These are phyloP conservation scores for Marronus borbonicus DNA, from an alignment of 2,888 invertebrate species.

Conservation along the genomic window DNA sequence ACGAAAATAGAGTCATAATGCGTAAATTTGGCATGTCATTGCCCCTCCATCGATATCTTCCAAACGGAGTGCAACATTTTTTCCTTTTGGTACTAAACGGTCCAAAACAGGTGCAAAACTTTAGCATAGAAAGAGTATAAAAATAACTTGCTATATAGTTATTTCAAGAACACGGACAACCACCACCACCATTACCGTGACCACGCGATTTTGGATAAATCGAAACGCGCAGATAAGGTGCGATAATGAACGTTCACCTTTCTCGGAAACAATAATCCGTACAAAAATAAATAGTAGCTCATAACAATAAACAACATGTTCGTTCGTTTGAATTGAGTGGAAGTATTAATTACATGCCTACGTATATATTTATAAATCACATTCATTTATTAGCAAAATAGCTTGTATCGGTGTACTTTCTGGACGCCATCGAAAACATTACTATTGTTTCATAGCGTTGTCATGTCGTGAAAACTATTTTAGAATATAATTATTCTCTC, in stretches of 20 bases:
- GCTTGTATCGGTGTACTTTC: not conserved
- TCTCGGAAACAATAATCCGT: slow-evolving; percentile 18
- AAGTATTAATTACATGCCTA: not conserved
- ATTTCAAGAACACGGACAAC: not conserved
- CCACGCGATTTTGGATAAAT: not conserved
- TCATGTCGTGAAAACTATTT: not conserved
- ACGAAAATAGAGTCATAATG: too few relatives aligned
- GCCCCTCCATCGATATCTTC: too few relatives aligned
- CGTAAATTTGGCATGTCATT: too few relatives aligned
- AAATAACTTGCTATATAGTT: not conserved
- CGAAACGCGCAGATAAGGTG: slow-evolving; percentile 2
- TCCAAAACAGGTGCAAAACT: too few relatives aligned
- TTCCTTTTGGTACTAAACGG: too few relatives aligned
- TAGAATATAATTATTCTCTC: not conserved
- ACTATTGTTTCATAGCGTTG: too few relatives aligned
- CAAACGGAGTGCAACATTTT: too few relatives aligned
- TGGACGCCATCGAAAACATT: not conserved
- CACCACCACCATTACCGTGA: not conserved
- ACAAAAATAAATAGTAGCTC: not conserved
- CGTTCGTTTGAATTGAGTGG: slow-evolving; percentile 17
- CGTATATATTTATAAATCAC: too few relatives aligned
- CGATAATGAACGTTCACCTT: slow-evolving; percentile 29
- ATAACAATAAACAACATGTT: not conserved
- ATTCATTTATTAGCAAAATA: too few relatives aligned
- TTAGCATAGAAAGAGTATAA: not conserved